Evolutionary conservation across 2,113 vertebrate genomes (phyloP).

Genomic region (Saguinus imperator): DNA sequence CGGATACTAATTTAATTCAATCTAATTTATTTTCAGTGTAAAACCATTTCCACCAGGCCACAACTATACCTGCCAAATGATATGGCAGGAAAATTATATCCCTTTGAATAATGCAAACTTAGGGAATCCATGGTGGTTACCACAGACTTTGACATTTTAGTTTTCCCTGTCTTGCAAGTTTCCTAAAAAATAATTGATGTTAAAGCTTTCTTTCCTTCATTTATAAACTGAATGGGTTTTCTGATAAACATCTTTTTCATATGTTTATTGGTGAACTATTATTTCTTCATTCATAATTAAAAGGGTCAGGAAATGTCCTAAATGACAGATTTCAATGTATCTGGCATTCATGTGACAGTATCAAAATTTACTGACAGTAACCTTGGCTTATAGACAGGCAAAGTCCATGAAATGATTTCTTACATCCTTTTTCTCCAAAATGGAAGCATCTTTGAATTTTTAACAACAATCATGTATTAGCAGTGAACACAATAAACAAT

Average conservation of each 20-base stretch:
- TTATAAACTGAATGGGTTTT: conserved; percentile 30
- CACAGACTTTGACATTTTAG: not conserved
- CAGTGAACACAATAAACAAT: not conserved
- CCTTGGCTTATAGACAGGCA: not conserved
- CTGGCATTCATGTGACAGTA: not conserved
- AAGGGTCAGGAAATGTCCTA: conserved; percentile 19
- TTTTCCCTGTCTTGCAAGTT: not conserved
- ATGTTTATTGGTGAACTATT: too few relatives aligned
- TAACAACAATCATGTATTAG: not conserved
- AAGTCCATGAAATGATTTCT: not conserved
- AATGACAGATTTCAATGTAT: conserved; percentile 39
- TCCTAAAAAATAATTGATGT: conserved; percentile 6
- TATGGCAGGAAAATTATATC: not conserved
- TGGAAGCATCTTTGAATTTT: conserved; percentile 22
- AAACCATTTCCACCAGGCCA: not conserved
- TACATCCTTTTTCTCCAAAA: not conserved
- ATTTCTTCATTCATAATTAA: not conserved
- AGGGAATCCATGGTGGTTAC: not conserved
- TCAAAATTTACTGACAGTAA: not conserved
- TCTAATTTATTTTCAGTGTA: not conserved
- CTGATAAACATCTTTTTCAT: not conserved
- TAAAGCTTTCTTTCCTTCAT: conserved; percentile 17
- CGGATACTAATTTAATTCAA: conserved; percentile 2
- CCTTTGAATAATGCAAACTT: not conserved
- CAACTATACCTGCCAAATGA: not conserved